Base-by-base conservation (phyloP, 2,797 vertebrate genomes). In the Enteromius viviparus region DNA sequence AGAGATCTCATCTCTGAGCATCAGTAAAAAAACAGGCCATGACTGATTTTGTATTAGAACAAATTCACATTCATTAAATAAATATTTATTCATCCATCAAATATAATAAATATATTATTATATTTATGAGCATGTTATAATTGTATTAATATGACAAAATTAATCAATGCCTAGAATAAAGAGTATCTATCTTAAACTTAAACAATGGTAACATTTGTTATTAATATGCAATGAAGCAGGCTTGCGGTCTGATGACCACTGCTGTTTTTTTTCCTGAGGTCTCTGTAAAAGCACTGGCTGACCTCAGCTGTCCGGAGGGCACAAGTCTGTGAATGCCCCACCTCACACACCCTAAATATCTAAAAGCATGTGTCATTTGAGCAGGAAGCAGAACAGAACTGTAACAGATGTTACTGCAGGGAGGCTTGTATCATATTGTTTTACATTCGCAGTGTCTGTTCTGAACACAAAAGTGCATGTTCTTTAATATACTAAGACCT, bases 281-380 rank as follows among this genome's bases (percentile, higher is more conserved):
- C 49, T 53, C 4, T 62, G 55, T 78, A 66, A 84, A 78, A 74
- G 53, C 42, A 51, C 37, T 68, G 58, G 29, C 40, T 79, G 76
- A 85, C 58, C 80, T 80, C 81, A 80, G 86, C 71, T 83, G 76
- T 87, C 83, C 51, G 34, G 45, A 37, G 51, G 64, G 37, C 51
- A 77, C 23, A 26, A 70, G 75, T 1, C 21, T 60, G 51, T 37
- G 81, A 81, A 70, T 47, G 81, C 65, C 75, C 81, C 65, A 78
- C 75, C 82, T 78, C 53, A 71, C 71, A 75, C 75, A 77, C 75
- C 76, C 53, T 78, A 34, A 51, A 83, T 78, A 78, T 78, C 53
- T 83, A 29, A 71, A 71, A 37, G 64, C 51, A 78, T 7, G 21
- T 76, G 76, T 85, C 64, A 74, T 81, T 83, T 87, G 34, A 87